Evolutionary conservation across 92 coral and sea anemone genomes (phyloP), one percentile per base, ranked within the genome.

Genomic region (Porites evermanni): DNA sequence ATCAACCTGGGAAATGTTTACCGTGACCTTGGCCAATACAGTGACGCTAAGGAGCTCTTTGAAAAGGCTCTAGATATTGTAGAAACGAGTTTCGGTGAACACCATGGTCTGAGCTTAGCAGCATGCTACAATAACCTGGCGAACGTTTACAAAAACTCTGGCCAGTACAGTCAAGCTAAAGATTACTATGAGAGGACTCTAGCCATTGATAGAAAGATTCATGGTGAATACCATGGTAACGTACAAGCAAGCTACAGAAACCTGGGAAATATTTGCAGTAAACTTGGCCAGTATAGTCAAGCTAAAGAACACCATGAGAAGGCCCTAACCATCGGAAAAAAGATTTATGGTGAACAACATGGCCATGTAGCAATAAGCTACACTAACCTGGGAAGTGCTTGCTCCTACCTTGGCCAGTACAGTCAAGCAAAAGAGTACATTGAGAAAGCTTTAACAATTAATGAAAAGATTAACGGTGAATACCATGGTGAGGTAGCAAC

Each of bases 221-320:
- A 4, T n/a, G 59, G 76, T 10, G 76, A 72, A 18, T 23, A 47
- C 6, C 20, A 17, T 16, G 58, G 1, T 2, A 2, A 14, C 7
- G 76, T 72, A 44, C 26, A 21, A 16, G 12, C 9, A 14, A 16
- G 56, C 51, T 72, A 47, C 18, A 56, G 6, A 64, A 68, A 79
- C 70, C 50, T 89, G 54, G 89, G 92, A 47, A 13, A 11, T 53
- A 68, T 21, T 12, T 84, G 16, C n/a, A 17, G 18, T 19, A 61
- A 74, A 13, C 77, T 10, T 53, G 68, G 66, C 12, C 67, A 63
- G 7, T 63, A 63, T 7, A 63, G 6, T 14, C n/a, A 63, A 63
- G 67, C 67, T 13, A 13, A 63, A 63, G 18, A 17, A 63, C 2
- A 17, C 16, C 8, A 63, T 18, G 67, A 63, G 17, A 63, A 18